phyloP scores from a whole-genome alignment of 30 jellyfish, hydroid and myxozoan species.

The Catostylus mosaicus region DNA sequence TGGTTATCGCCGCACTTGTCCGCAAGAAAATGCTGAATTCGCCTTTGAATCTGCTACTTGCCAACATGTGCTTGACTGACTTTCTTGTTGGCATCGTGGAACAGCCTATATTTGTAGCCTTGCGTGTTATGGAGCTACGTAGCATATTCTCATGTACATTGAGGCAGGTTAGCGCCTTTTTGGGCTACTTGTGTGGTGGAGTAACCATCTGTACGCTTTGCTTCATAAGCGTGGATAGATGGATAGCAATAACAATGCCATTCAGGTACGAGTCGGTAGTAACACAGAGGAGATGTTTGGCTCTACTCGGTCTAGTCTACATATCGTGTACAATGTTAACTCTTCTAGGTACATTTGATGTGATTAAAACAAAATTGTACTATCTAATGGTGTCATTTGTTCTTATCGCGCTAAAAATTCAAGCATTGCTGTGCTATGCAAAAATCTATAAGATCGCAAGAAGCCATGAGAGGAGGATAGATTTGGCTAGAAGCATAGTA shows the following conservation, averaged over 20 bases:
- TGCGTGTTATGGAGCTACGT: conserved; percentile 7
- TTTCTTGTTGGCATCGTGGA: conserved; percentile 18
- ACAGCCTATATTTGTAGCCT: conserved; percentile 20
- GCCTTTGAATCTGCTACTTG: conserved; percentile 1
- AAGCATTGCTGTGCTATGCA: conserved; percentile 15
- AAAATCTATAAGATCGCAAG: conserved; percentile 25
- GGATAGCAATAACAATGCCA: conserved; percentile 22
- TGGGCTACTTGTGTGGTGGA: conserved; percentile 24
- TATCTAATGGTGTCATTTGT: conserved; percentile 3
- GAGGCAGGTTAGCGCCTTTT: not conserved
- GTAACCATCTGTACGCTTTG: conserved; percentile 3
- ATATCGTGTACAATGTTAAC: not conserved
- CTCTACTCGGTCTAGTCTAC: not conserved
- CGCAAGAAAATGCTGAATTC: conserved; percentile 12
- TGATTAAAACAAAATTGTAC: not conserved
- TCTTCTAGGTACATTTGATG: not conserved
- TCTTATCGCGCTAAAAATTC: not conserved
- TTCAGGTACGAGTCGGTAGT: conserved; percentile 2
- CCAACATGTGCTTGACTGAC: conserved; percentile 26
- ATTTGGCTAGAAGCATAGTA: not conserved
- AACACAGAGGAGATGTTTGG: not conserved
- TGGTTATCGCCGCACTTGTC: conserved; percentile 8
- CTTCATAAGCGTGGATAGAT: conserved; percentile 28
- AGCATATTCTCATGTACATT: not conserved
- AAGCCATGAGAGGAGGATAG: conserved; percentile 17